A percentile compares a stretch with the other conserved stretches of the same genome.
Evolutionary conservation across 2,888 invertebrate genomes (phyloP).

Genomic region (Nomada ferruginata): DNA sequence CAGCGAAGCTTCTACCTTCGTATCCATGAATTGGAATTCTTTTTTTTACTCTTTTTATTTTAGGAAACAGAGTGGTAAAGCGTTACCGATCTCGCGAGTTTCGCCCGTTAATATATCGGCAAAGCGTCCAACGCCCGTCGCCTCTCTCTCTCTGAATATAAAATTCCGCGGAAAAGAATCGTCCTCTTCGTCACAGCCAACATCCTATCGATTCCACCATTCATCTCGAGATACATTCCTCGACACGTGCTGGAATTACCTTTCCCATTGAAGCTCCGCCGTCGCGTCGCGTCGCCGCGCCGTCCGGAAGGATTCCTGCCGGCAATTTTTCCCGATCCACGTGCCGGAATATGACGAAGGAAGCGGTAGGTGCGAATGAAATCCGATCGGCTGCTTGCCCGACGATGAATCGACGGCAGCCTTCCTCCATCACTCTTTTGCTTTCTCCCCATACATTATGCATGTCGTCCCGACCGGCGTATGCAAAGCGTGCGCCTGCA

Average conservation of each 20-base stretch:
- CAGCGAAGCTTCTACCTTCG: too few relatives aligned
- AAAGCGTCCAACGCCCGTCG: not conserved
- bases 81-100: too few relatives aligned
- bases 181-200: not conserved
- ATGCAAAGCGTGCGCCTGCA: constrained; percentile 26
- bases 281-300: too few relatives aligned
- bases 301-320: not conserved
- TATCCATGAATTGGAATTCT: too few relatives aligned
- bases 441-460: constrained; percentile 53
- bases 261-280: not conserved
- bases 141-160: not conserved
- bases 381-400: constrained; percentile 39
- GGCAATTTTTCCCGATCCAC: constrained; percentile 6
- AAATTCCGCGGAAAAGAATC: not conserved
- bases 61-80: too few relatives aligned
- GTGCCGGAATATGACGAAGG: not conserved
- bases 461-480: constrained; percentile 43
- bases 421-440: not conserved
- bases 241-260: not conserved
- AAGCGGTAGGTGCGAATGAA: constrained; percentile 27
- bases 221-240: not conserved
- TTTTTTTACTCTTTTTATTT: too few relatives aligned
- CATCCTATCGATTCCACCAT: constrained; percentile 2
- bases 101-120: not conserved
- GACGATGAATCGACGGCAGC: constrained; percentile 48